Evolutionary conservation across 2,113 vertebrate genomes (phyloP).

Genomic region (Cinclus cinclus): DNA sequence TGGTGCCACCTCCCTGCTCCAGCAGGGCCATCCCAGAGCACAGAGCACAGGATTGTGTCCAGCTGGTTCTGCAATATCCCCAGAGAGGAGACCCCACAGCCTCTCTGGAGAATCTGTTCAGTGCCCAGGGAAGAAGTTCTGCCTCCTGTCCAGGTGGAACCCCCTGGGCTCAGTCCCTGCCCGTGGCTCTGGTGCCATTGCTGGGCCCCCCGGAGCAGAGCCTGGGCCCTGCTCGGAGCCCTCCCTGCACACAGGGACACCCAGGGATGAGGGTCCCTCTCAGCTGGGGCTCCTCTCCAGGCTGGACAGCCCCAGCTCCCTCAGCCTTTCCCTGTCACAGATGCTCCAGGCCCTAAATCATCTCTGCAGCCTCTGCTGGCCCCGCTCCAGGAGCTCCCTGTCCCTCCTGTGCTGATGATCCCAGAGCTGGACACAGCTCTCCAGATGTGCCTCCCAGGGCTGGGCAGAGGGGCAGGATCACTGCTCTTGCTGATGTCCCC

Average conservation of each 20-base stretch:
- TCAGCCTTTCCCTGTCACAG: no score
- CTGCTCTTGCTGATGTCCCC: accelerated
- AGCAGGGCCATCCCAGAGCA: neutral
- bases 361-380: no score
- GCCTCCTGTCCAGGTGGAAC: no score
- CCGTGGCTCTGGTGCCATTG: no score
- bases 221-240: no score
- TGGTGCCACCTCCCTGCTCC: neutral
- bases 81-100: neutral
- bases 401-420: neutral
- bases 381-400: neutral
- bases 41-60: neutral
- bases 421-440: neutral
- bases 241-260: no score
- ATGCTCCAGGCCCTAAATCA: no score
- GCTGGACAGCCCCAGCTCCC: no score
- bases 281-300: neutral
- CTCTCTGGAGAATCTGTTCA: neutral
- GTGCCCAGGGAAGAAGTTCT: no score
- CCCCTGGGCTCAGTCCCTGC: no score
- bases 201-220: no score
- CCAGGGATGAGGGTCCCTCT: neutral
- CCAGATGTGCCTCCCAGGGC: neutral
- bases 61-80: accelerated
- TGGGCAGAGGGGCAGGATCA: neutral